These are phyloP conservation scores for Sylvietta virens DNA, from an alignment of 2,113 vertebrate species.

Conservation along the genomic window DNA sequence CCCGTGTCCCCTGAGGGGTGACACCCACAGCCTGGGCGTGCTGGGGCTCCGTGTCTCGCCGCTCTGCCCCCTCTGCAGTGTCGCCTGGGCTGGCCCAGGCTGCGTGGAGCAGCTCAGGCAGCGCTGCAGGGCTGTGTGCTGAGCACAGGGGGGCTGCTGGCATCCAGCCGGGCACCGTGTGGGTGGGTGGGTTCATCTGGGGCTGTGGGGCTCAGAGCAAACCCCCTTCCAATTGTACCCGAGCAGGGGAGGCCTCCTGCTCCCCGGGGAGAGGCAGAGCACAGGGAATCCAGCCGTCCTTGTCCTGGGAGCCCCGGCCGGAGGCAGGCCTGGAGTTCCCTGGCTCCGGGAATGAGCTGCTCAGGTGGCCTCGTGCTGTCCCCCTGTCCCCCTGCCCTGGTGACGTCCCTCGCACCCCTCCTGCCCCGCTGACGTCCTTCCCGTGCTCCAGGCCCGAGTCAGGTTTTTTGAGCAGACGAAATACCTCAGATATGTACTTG, in stretches of 20 bases:
- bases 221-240: neutral
- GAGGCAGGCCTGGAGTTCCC: neutral
- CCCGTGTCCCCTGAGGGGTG: neutral
- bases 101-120: neutral
- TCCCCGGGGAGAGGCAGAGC: neutral
- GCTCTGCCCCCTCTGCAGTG: neutral
- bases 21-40: neutral
- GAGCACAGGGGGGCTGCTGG: neutral
- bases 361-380: neutral
- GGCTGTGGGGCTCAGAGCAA: neutral
- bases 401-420: neutral
- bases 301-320: neutral
- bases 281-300: neutral
- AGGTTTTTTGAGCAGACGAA: slow-evolving; percentile 69
- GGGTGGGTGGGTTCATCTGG: rapidly evolving
- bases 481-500: slow-evolving; percentile 79
- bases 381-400: neutral
- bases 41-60: neutral
- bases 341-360: neutral
- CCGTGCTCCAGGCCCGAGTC: slow-evolving; percentile 15
- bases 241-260: neutral
- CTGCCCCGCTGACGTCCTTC: slow-evolving; percentile 19
- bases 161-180: rapidly evolving
- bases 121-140: neutral
- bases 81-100: neutral